Percentiles rank a stretch among this genome's conserved stretches.
Evolutionary conservation across 2,797 vertebrate species (phyloP).

Genomic region (Gymnopithys bicolor): DNA sequence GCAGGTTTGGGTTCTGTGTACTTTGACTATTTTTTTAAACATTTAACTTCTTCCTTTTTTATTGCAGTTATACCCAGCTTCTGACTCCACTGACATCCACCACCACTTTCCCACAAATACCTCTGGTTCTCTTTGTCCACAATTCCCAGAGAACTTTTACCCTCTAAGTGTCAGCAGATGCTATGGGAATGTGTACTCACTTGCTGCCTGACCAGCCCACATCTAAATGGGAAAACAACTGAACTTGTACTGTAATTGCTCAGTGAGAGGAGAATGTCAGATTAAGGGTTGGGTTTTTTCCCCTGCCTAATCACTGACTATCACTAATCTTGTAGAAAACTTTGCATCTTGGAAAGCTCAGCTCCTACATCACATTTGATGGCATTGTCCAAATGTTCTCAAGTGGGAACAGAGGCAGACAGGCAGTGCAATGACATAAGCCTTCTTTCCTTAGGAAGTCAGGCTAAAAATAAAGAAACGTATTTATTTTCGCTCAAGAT

Average conservation of each 20-base stretch:
- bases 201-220: background rate
- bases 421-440: background rate
- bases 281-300: background rate
- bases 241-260: background rate
- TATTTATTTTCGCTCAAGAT: background rate
- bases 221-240: background rate
- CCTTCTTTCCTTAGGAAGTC: slow-evolving; percentile 45
- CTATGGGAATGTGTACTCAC: background rate
- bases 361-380: background rate
- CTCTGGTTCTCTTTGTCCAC: background rate
- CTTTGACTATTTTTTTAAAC: background rate
- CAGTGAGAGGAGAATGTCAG: background rate
- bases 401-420: background rate
- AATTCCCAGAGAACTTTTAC: background rate
- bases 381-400: background rate
- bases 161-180: background rate
- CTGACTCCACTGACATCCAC: background rate
- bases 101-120: background rate
- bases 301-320: background rate
- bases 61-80: background rate
- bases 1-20: background rate
- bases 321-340: background rate
- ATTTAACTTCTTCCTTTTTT: background rate
- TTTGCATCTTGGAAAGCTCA: background rate
- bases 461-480: slow-evolving; percentile 19